Evolutionary conservation across 2,888 invertebrate genomes (phyloP), one percentile per base, ranked within the genome.

Genomic region (Apamea crenata): DNA sequence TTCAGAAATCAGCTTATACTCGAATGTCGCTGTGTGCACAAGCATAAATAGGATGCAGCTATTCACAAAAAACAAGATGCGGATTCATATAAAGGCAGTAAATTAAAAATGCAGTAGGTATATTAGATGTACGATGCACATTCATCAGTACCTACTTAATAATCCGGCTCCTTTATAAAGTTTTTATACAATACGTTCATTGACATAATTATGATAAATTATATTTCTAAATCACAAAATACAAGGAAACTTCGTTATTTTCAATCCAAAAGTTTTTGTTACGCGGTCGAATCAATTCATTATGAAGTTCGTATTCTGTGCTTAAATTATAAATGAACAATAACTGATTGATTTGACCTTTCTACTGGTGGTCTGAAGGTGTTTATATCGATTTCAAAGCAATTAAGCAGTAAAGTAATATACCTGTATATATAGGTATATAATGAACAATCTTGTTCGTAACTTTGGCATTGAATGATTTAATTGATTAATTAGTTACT

Each of bases 341-440:
- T 79, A 82, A 78, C 78, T 84, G 83, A 90, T 90, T 86, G 82
- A 84, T 87, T 84, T 90, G 89, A 90, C 91, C 89, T 90, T 87
- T 90, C 85, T 90, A 89, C 89, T 85, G 83, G 84, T 80, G 84
- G 72, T 81, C 67, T 82, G 74, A 80, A 89, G 80, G 86, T 88
- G 81, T 74, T 82, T 68, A 77, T 76, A 81, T 81, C 78, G 77
- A 84, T 73, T 84, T 65, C 68, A 69, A 86, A 76, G 79, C 79
- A 84, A 89, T 86, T 88, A 89, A 84, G 79, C 68, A 61, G 65
- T 83, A 82, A 74, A 80, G 74, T 65, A 79, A 67, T 78, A 71
- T 74, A 78, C 74, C 18, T 69, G 36, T 32, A 50, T 65, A 53
- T 32, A 50, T 65, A 53, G 14, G 25, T 84, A 81, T 74, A 65